phyloP scores from a whole-genome alignment of 2,888 invertebrate genomes.

The Meliscaeva auricollis region DNA sequence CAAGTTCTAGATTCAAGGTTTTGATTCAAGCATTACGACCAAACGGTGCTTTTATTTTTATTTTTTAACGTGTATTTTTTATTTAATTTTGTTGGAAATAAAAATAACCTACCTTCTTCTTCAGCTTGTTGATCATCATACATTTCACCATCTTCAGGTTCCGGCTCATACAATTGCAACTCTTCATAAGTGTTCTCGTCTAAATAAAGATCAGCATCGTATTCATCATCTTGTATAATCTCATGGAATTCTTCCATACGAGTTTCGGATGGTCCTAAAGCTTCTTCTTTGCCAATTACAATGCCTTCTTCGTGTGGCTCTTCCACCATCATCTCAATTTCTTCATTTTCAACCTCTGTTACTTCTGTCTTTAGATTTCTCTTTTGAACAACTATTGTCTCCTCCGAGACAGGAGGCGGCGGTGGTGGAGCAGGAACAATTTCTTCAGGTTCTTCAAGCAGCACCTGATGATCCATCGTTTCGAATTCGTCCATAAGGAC shows the following conservation, averaged over 20 bases:
- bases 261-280: constrained; percentile 38
- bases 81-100: no score
- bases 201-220: constrained; percentile 55
- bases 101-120: constrained; percentile 59
- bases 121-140: constrained; percentile 46
- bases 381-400: constrained; percentile 1
- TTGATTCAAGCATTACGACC: no score
- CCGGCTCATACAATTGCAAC: constrained; percentile 57
- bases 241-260: constrained; percentile 77
- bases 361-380: constrained; percentile 39
- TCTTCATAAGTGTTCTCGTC: constrained; percentile 73
- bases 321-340: constrained; percentile 34
- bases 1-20: no score
- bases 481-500: constrained; percentile 71
- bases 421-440: not conserved
- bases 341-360: constrained; percentile 5
- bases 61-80: no score
- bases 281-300: constrained; percentile 43
- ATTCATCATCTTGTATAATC: constrained; percentile 75
- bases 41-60: no score
- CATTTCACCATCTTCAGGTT: constrained; percentile 28
- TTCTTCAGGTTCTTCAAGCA: constrained; percentile 50
- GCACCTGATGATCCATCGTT: constrained; percentile 43
- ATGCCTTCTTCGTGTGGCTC: constrained; percentile 26
- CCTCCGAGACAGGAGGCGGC: not conserved